phyloP scores from a whole-genome alignment of 2,888 invertebrate species.

The Alcis repandata region DNA sequence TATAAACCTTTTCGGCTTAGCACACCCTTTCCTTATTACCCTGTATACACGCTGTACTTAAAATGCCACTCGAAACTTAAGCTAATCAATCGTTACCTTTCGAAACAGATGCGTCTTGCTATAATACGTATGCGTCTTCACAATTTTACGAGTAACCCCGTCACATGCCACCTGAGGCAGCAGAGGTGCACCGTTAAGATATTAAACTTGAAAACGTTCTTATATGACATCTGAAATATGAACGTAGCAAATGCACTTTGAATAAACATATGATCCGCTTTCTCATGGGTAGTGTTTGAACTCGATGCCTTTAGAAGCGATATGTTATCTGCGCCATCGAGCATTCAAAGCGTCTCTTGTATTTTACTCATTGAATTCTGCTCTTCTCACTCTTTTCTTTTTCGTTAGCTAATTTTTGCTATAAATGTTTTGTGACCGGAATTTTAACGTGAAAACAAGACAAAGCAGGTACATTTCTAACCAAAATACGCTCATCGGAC shows the following conservation, averaged over 20 bases:
- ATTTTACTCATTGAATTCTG: background rate
- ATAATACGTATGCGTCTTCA: conserved; percentile 7
- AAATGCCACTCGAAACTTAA: background rate
- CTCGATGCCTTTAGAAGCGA: conserved; percentile 13
- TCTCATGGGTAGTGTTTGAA: conserved; percentile 25
- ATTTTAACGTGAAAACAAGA: too few relatives aligned
- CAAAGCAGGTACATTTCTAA: too few relatives aligned
- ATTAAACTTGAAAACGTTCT: conserved; percentile 34
- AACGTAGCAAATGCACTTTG: conserved; percentile 35
- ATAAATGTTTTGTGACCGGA: too few relatives aligned
- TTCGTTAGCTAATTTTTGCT: background rate
- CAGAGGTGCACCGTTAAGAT: conserved; percentile 34
- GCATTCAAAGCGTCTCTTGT: background rate
- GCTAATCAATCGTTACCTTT: conserved; percentile 14
- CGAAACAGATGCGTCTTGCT: conserved; percentile 11
- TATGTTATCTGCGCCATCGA: background rate
- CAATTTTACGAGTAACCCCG: conserved; percentile 28
- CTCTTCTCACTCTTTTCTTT: background rate
- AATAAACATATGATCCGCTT: conserved; percentile 34
- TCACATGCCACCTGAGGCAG: conserved; percentile 28
- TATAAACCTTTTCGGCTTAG: too few relatives aligned
- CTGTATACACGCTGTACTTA: too few relatives aligned
- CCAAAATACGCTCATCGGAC: too few relatives aligned
- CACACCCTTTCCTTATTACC: too few relatives aligned
- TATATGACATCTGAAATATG: conserved; percentile 34